Conservation (phyloP, 2,797 vertebrate species). For the Sardinella longiceps region DNA sequence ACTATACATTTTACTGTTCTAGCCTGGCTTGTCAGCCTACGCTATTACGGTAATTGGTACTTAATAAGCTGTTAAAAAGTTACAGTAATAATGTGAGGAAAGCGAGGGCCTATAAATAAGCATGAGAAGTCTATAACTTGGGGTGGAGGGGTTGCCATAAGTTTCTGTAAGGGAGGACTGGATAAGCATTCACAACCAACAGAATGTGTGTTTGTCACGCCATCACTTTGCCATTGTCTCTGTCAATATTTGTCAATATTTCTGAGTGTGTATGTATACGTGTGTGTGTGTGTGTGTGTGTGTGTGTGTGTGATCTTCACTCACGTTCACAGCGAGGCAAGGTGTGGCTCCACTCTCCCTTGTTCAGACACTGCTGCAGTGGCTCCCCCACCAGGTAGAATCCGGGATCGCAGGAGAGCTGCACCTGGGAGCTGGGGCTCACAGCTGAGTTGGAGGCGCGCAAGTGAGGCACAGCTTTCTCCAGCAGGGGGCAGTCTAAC, state of each 20-base stretch:
- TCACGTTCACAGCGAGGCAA: conserved; percentile 93
- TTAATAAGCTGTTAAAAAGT: neutral
- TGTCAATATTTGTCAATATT: neutral
- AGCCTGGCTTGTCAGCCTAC: too few relatives aligned
- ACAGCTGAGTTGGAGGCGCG: conserved; percentile 76
- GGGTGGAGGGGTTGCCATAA: neutral
- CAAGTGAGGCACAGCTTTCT: conserved; percentile 80
- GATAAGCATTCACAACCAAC: neutral
- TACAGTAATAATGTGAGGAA: too few relatives aligned
- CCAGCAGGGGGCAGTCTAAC: conserved; percentile 89
- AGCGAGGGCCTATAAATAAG: neutral
- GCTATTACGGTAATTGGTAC: too few relatives aligned
- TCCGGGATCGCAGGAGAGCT: conserved; percentile 90
- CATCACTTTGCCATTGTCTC: neutral
- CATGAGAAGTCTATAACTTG: neutral
- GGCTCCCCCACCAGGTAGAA: conserved; percentile 95
- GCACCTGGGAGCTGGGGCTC: conserved; percentile 87
- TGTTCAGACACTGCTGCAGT: conserved; percentile 88
- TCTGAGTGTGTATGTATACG: neutral
- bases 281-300: neutral
- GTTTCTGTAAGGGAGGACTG: neutral
- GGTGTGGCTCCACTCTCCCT: conserved; percentile 91
- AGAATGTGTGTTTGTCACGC: neutral
- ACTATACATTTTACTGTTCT: too few relatives aligned
- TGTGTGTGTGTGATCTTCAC: conserved; percentile 51